These are phyloP conservation scores for Potorous gilbertii DNA, from an alignment of 2,797 vertebrate genomes.

Conservation along the genomic window DNA sequence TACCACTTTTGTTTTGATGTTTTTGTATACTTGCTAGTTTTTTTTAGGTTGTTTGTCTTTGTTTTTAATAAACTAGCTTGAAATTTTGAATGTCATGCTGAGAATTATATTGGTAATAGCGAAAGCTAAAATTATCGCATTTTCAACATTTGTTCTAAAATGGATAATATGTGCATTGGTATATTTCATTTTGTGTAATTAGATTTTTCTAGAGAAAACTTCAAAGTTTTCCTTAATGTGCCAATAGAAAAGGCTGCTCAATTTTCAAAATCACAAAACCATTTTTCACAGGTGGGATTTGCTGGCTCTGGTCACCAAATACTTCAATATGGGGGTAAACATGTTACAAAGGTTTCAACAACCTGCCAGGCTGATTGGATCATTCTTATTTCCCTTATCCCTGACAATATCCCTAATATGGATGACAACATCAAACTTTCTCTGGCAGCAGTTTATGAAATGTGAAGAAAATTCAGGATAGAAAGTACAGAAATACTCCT, in stretches of 20 bases:
- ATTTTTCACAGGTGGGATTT: background rate
- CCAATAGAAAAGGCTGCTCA: background rate
- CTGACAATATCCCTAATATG: conserved; percentile 65
- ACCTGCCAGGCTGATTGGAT: conserved; percentile 55
- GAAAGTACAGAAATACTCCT: conserved; percentile 34
- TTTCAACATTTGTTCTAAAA: conserved; percentile 3
- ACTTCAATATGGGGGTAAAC: conserved; percentile 59
- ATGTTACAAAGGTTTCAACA: conserved; percentile 28
- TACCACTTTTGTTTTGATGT: background rate
- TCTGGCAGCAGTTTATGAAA: conserved; percentile 70
- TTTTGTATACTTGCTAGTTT: background rate
- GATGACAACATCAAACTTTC: conserved; percentile 72
- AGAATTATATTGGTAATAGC: background rate
- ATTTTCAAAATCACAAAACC: background rate
- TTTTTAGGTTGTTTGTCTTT: background rate
- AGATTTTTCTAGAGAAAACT: background rate
- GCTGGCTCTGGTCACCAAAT: conserved; percentile 16
- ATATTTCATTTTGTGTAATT: background rate
- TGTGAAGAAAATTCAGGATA: conserved; percentile 15
- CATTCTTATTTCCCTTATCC: conserved; percentile 71
- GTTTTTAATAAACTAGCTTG: background rate
- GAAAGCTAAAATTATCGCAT: background rate
- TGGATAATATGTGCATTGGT: background rate
- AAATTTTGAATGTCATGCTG: background rate
- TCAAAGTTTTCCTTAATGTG: background rate